phyloP scores from a whole-genome alignment of 2,888 invertebrate genomes.

The Cylindroiulus punctatus region DNA sequence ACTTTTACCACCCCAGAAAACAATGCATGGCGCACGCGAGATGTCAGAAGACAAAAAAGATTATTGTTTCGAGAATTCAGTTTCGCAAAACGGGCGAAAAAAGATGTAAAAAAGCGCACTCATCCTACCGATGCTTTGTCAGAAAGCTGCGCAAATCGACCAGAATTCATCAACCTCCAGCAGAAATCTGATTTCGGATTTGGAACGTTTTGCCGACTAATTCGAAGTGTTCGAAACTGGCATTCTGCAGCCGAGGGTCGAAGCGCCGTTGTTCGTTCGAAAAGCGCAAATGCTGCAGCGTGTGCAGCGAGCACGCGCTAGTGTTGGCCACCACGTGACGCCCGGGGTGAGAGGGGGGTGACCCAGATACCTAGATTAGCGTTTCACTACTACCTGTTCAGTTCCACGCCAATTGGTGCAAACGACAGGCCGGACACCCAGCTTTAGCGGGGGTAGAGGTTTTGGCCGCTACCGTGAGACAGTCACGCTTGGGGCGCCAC shows the following conservation, averaged over 20 bases:
- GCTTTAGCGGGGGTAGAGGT: neutral
- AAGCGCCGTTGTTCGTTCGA: no score
- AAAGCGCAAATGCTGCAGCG: neutral
- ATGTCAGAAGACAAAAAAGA: no score
- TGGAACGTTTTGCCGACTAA: neutral
- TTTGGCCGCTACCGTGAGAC: conserved; percentile 25
- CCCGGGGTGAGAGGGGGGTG: conserved; percentile 1
- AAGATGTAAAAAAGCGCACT: neutral
- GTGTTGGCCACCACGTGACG: neutral
- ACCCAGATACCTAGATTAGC: conserved; percentile 40
- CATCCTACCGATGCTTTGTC: neutral
- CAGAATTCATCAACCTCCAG: neutral
- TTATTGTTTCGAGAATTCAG: neutral
- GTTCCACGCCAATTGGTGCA: conserved; percentile 45
- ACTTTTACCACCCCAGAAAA: conserved; percentile 26
- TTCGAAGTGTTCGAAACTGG: no score
- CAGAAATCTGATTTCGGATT: neutral
- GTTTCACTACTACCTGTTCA: neutral
- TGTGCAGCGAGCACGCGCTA: conserved; percentile 13
- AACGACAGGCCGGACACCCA: neutral
- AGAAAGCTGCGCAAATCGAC: no score
- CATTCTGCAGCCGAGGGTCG: no score
- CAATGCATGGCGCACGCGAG: neutral
- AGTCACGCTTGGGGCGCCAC: neutral
- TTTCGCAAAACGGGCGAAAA: neutral